A percentile compares a stretch with the other conserved stretches of the same genome.
Conservation (phyloP, 2,888 invertebrate genomes). For the Thecophora atra region DNA sequence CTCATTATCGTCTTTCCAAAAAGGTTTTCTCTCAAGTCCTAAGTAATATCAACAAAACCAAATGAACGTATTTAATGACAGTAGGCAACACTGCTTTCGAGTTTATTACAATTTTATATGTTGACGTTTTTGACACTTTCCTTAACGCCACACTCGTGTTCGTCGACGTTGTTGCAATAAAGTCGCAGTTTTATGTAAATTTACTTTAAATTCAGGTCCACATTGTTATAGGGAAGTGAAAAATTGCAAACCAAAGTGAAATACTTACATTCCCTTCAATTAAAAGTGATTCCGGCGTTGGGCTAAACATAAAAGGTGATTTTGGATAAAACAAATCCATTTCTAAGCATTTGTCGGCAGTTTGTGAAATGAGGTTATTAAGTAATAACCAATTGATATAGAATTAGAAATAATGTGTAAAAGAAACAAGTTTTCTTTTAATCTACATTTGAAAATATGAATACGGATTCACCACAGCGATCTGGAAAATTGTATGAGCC, state of each 20-base stretch:
- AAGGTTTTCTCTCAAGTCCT: too few relatives aligned
- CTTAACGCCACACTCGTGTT: conserved; percentile 8
- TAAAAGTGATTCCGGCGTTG: conserved; percentile 60
- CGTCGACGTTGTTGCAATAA: not conserved
- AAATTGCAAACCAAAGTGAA: conserved; percentile 10
- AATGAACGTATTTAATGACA: too few relatives aligned
- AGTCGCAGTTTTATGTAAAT: not conserved
- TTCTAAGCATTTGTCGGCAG: too few relatives aligned
- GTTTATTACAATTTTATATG: conserved; percentile 7
- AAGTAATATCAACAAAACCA: too few relatives aligned
- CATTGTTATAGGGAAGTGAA: not conserved
- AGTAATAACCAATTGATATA: too few relatives aligned
- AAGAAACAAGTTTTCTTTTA: too few relatives aligned
- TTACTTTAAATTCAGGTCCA: not conserved
- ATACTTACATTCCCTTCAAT: conserved; percentile 62
- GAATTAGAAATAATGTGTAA: too few relatives aligned
- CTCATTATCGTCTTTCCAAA: too few relatives aligned
- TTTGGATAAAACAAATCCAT: conserved; percentile 59
- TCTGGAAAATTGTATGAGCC: too few relatives aligned
- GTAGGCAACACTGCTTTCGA: not conserved
- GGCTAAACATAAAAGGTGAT: conserved; percentile 61
- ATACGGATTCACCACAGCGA: conserved; percentile 8
- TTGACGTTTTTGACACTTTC: conserved; percentile 10
- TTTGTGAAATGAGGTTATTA: too few relatives aligned
- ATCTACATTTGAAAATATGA: too few relatives aligned